A percentile compares a stretch with the other conserved stretches of the same genome.
These are phyloP conservation scores for Aradus depressus DNA, from an alignment of 2,888 invertebrate species.

Conservation along the genomic window DNA sequence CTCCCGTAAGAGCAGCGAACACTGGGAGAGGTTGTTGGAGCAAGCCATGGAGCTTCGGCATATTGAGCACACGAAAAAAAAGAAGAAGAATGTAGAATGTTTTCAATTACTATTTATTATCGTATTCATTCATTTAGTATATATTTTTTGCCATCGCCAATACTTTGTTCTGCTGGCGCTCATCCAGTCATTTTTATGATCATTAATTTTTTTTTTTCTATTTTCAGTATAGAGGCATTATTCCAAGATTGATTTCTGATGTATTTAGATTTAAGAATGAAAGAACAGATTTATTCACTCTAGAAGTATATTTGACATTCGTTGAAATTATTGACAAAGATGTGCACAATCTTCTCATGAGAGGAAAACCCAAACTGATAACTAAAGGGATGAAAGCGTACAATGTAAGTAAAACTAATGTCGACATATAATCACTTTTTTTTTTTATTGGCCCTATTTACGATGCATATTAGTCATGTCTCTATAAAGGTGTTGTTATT, in stretches of 20 bases:
- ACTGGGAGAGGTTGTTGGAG: too few relatives aligned
- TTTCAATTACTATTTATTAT: too few relatives aligned
- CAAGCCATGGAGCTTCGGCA: too few relatives aligned
- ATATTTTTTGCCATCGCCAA: too few relatives aligned
- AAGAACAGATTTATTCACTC: background rate
- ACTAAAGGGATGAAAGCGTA: background rate
- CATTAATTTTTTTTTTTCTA: background rate
- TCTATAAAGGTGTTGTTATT: too few relatives aligned
- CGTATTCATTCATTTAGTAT: too few relatives aligned
- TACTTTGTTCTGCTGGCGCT: too few relatives aligned
- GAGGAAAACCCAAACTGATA: constrained; percentile 9
- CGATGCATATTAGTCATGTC: too few relatives aligned
- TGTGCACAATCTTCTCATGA: constrained; percentile 11
- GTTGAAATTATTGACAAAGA: constrained; percentile 17
- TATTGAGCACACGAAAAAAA: too few relatives aligned
- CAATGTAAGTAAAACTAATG: background rate
- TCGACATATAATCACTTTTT: background rate
- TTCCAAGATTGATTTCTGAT: constrained; percentile 11
- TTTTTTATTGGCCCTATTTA: background rate
- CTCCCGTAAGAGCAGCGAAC: too few relatives aligned
- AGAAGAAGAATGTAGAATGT: too few relatives aligned
- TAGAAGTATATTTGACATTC: constrained; percentile 4
- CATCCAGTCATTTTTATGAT: too few relatives aligned
- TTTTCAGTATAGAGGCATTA: constrained; percentile 19
- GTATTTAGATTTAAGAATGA: constrained; percentile 5